Evolutionary conservation across 2,888 invertebrate species (phyloP).

Genomic region (Megamerina dolium): DNA sequence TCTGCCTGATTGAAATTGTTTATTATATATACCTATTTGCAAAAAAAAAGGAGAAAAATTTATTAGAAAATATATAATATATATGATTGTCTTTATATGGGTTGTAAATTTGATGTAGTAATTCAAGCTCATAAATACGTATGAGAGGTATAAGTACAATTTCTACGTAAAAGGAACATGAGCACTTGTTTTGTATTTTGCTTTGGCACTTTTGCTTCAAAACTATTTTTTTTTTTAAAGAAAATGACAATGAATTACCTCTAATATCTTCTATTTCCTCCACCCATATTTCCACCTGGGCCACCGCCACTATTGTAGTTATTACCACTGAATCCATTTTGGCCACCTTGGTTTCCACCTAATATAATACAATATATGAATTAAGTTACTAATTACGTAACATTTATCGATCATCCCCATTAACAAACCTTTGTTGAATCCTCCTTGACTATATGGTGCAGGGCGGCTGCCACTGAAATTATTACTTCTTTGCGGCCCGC

Average conservation of each 20-base stretch:
- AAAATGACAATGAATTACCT: too few species aligned
- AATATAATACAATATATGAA: constrained; percentile 2
- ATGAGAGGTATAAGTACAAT: too few species aligned
- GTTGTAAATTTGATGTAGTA: too few species aligned
- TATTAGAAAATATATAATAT: constrained; percentile 25
- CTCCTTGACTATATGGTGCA: constrained; percentile 38
- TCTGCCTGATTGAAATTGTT: constrained; percentile 37
- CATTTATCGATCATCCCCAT: not conserved
- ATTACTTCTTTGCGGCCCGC: constrained; percentile 71
- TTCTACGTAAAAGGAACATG: too few species aligned
- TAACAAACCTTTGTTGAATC: constrained; percentile 41
- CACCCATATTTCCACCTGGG: constrained; percentile 37
- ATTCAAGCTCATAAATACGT: too few species aligned
- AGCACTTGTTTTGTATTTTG: too few species aligned
- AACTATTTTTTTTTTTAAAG: too few species aligned
- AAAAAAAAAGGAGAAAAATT: constrained; percentile 41
- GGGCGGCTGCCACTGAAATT: constrained; percentile 41
- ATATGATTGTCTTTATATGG: too few species aligned
- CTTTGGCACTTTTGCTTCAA: too few species aligned
- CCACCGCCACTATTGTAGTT: constrained; percentile 36
- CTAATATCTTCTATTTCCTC: constrained; percentile 41
- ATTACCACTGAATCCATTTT: constrained; percentile 32
- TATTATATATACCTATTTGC: constrained; percentile 44
- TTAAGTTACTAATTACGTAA: not conserved
- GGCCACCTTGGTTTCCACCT: constrained; percentile 33